Conservation (phyloP, 64 coral and sea anemone species). For the Cladopsammia gracilis region DNA sequence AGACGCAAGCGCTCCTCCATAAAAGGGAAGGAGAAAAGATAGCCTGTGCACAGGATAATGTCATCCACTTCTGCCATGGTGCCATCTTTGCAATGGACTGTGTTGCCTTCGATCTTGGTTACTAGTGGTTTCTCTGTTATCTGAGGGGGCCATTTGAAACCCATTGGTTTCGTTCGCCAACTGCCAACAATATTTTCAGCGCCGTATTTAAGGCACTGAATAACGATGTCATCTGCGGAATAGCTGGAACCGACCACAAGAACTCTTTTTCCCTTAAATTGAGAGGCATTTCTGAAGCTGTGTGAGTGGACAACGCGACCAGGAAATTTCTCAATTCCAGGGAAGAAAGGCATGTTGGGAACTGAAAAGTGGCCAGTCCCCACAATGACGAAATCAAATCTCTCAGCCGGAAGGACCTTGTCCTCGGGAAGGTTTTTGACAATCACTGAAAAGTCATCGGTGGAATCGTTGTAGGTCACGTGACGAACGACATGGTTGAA, state of each 20-base stretch:
- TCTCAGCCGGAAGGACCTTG: slow-evolving; percentile 22
- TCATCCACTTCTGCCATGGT: slow-evolving; percentile 33
- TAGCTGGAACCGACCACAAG: slow-evolving; percentile 44
- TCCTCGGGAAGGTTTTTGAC: slow-evolving; percentile 34
- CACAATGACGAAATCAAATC: slow-evolving; percentile 61
- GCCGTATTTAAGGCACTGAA: slow-evolving; percentile 36
- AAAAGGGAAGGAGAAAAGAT: slow-evolving; percentile 40
- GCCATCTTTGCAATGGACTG: slow-evolving; percentile 55
- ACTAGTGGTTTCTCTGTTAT: slow-evolving; percentile 38
- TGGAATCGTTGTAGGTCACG: slow-evolving; percentile 33
- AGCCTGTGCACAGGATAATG: slow-evolving; percentile 62
- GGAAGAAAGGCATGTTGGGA: slow-evolving; percentile 34
- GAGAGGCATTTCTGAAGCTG: slow-evolving; percentile 34
- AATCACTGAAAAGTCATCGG: slow-evolving; percentile 26
- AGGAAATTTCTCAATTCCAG: slow-evolving; percentile 46
- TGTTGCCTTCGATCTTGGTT: slow-evolving; percentile 25
- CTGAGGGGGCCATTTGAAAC: slow-evolving; percentile 56
- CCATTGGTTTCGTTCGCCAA: slow-evolving; percentile 33
- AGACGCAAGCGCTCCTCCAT: slow-evolving; percentile 35
- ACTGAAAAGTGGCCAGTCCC: slow-evolving; percentile 47
- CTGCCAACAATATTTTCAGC: background rate
- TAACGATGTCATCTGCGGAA: slow-evolving; percentile 57
- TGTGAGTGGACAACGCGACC: slow-evolving; percentile 48
- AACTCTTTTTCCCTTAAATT: slow-evolving; percentile 5
- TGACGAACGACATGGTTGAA: slow-evolving; percentile 43